phyloP scores from a whole-genome alignment of 2,113 vertebrate genomes.

The Cynocephalus volans region DNA sequence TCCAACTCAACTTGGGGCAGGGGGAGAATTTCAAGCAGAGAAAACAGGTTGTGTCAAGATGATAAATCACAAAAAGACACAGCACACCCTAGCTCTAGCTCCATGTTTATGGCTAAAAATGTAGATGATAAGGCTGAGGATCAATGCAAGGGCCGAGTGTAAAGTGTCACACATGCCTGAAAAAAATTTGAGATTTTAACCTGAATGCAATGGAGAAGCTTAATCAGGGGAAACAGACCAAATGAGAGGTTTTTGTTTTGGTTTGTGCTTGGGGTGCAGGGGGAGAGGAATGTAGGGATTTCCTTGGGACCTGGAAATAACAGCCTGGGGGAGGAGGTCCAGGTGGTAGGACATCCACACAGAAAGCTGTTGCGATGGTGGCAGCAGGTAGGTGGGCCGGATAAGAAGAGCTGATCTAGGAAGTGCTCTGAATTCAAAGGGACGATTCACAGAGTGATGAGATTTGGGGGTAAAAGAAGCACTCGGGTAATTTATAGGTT shows the following conservation, averaged over 20 bases:
- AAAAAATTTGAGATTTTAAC: slow-evolving; percentile 1
- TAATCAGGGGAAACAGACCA: not conserved
- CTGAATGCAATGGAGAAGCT: not conserved
- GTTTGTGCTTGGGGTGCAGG: not conserved
- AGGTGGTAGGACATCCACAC: accelerated
- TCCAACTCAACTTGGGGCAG: not conserved
- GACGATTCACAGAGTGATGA: not conserved
- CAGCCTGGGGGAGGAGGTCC: accelerated
- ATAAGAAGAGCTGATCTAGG: not conserved
- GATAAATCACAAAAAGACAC: not conserved
- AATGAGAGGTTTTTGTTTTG: not conserved
- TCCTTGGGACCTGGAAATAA: not conserved
- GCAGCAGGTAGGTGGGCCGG: not conserved
- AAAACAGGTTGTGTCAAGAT: not conserved
- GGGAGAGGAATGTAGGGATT: not conserved
- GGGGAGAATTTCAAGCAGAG: not conserved
- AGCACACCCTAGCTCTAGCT: not conserved
- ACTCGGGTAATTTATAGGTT: not conserved
- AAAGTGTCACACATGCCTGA: not conserved
- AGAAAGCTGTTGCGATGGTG: not conserved
- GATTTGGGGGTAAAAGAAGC: not conserved
- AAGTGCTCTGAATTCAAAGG: not conserved
- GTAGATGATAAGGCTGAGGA: not conserved
- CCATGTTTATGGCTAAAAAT: not conserved
- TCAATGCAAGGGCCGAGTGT: not conserved